These are phyloP conservation scores for Cydia splendana DNA, from an alignment of 1,140 invertebrate genomes.

Conservation along the genomic window DNA sequence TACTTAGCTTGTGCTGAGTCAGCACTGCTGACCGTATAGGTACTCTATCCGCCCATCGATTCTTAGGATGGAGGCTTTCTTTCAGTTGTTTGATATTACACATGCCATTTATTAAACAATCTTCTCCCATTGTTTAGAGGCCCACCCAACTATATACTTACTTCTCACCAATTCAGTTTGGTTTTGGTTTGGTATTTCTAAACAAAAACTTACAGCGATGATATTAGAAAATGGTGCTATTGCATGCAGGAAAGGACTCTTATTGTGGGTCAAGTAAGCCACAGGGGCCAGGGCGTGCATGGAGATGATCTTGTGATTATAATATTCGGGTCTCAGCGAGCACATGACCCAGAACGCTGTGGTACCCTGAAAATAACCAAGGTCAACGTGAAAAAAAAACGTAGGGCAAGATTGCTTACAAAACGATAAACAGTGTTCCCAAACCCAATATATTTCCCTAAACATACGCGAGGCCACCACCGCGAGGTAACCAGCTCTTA, in stretches of 20 bases:
- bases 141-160: too few relatives aligned
- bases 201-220: conserved; percentile 59
- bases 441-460: too few relatives aligned
- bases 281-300: conserved; percentile 86
- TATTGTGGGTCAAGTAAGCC: conserved; percentile 81
- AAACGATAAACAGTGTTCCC: not conserved
- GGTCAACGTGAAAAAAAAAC: not conserved
- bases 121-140: too few relatives aligned
- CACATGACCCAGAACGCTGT: conserved; percentile 83
- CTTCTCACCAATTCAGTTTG: too few relatives aligned
- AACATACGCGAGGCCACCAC: too few relatives aligned
- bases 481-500: too few relatives aligned
- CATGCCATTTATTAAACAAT: too few relatives aligned
- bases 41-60: too few relatives aligned
- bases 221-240: conserved; percentile 61
- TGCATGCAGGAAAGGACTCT: conserved; percentile 76
- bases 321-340: conserved; percentile 83
- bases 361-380: conserved; percentile 81
- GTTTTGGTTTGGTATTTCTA: not conserved
- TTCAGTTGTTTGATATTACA: too few relatives aligned
- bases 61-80: too few relatives aligned
- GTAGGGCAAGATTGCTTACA: not conserved
- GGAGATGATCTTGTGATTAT: conserved; percentile 83
- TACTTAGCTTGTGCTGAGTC: too few relatives aligned
- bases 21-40: too few relatives aligned